Base-by-base conservation (phyloP, 2,113 vertebrate genomes). In the Piprites chloris region DNA sequence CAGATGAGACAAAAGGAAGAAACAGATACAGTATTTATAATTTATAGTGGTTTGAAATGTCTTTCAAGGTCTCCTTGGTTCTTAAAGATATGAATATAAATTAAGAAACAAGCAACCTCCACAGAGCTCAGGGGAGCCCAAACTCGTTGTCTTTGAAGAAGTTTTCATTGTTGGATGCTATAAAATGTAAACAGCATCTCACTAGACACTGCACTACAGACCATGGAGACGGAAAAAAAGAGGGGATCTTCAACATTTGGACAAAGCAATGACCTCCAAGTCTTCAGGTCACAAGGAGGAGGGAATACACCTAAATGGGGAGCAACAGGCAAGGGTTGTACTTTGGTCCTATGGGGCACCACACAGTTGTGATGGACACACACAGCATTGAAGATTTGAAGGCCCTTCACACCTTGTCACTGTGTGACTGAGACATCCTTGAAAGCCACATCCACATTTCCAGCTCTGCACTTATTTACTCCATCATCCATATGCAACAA, bases 81-180 rank as follows among this genome's bases (percentile, higher is more conserved):
- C 96, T 97, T 96, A 96, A 96, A 98, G 95, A 96, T 95, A 97
- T 88, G 97, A 98, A 98, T 98, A 97, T 97, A 97, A 98, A 98
- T 98, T 97, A 97, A 97, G 93, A 97, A 98, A 97, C 89, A 97
- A 97, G 97, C 82, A 95, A 95, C 96, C 97, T 97, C 89, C 2
- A 0, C 89, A 89, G 96, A 97, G 95, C 85, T 94, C 87, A 65
- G 46, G 86, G 72, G 85, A 95, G 66, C 77, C 75, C 71, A 26
- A 91, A 90, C 94, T 78, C 62, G 53, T 66, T 95, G 91, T 89
- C 77, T 27, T 93, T 96, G 95, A 97, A 76, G 90, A 80, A 65
- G 62, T 72, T 96, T 94, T 89, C 83, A 68, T 93, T 97, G 94
- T 88, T 93, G 93, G 94, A 85, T 95, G 81, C 84, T 81, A 47